Conservation (phyloP, 2,113 vertebrate genomes). For the Tonatia bakeri region DNA sequence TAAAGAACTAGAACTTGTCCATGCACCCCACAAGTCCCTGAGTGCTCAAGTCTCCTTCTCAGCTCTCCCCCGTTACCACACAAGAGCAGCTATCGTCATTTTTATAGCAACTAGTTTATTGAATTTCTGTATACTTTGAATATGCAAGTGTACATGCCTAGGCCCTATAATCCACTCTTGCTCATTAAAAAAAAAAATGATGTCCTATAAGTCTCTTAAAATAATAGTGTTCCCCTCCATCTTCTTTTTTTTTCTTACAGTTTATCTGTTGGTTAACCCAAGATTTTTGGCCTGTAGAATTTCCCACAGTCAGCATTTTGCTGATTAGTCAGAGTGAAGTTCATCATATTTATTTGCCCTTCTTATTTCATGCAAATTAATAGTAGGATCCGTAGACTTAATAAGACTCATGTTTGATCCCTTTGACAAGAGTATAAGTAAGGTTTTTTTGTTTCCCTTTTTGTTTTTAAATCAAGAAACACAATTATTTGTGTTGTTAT, state of each 20-base stretch:
- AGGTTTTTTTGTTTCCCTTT: not conserved
- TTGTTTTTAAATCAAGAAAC: not conserved
- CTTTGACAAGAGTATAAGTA: not conserved
- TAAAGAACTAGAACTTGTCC: not conserved
- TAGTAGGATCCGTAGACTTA: not conserved
- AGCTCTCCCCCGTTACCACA: not conserved
- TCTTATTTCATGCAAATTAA: not conserved
- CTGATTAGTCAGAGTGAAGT: not conserved
- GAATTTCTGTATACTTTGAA: not conserved
- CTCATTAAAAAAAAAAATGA: not conserved
- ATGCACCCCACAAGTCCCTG: not conserved
- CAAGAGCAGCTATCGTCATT: not conserved
- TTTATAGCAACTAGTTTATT: not conserved
- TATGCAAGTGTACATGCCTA: not conserved
- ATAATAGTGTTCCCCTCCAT: not conserved
- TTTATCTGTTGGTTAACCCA: not conserved
- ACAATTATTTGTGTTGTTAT: not conserved
- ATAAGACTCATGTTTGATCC: not conserved
- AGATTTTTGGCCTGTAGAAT: not conserved
- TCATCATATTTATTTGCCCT: not conserved
- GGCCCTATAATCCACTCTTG: not conserved
- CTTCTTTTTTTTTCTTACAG: not conserved
- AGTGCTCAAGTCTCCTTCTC: not conserved
- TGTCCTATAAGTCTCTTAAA: not conserved
- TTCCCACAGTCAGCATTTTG: not conserved